A percentile compares a stretch with the other conserved stretches of the same genome.
phyloP scores from a whole-genome alignment of 2,888 invertebrate species.

The Cosmia pyralina region DNA sequence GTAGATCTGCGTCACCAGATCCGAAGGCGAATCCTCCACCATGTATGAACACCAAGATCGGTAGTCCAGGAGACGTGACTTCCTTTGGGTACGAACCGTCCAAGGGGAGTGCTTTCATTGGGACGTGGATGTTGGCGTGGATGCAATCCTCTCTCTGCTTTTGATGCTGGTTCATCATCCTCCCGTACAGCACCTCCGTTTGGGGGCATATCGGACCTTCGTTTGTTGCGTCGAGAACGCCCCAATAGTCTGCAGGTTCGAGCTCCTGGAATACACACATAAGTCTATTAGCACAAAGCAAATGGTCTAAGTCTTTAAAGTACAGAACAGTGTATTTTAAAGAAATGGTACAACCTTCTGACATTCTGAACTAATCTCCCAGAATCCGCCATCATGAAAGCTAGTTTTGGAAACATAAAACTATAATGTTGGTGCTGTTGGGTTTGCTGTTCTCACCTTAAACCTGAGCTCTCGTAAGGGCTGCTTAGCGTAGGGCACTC shows the following conservation, averaged over 20 bases:
- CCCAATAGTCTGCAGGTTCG: slow-evolving; percentile 87
- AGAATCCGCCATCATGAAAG: not conserved
- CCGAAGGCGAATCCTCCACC: slow-evolving; percentile 86
- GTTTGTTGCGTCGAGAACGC: slow-evolving; percentile 87
- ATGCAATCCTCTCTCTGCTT: slow-evolving; percentile 82
- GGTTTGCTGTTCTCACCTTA: slow-evolving; percentile 70
- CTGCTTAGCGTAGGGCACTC: slow-evolving; percentile 85
- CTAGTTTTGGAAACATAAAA: slow-evolving; percentile 2
- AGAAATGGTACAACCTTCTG: not conserved
- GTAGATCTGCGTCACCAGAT: slow-evolving; percentile 81
- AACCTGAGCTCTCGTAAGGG: slow-evolving; percentile 81
- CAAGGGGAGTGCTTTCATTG: slow-evolving; percentile 70
- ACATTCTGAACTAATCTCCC: not conserved
- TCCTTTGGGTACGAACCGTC: slow-evolving; percentile 53
- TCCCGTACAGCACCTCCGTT: slow-evolving; percentile 83
- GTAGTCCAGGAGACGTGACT: slow-evolving; percentile 66
- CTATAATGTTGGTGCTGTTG: not conserved
- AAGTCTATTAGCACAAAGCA: slow-evolving; percentile 4
- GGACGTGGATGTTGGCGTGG: slow-evolving; percentile 83
- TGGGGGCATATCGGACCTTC: slow-evolving; percentile 92
- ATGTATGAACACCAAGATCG: slow-evolving; percentile 84
- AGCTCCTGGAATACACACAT: slow-evolving; percentile 84
- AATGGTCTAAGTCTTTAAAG: not conserved
- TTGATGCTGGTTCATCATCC: slow-evolving; percentile 69
- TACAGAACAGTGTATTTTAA: not conserved